Evolutionary conservation across 30 jellyfish, hydroid and myxozoan genomes (phyloP), one percentile per base, ranked within the genome.

Genomic region (Catostylus mosaicus): DNA sequence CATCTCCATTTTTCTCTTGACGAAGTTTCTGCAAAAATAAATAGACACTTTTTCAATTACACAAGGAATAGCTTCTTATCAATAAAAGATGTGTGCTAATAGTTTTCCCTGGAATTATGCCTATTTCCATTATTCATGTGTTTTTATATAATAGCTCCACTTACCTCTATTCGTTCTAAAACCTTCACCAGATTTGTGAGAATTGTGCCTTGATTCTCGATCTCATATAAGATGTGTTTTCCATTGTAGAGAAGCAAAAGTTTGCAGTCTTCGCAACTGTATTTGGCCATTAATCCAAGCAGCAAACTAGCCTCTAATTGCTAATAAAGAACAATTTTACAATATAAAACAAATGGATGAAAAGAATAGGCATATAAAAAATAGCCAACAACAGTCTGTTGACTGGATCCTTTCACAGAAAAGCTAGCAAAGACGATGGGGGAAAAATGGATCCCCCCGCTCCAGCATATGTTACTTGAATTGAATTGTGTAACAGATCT

Each of bases 201-300:
- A 40, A 93, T 85, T 18, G 89, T 73, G 20, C 80, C 94, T 30
- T 93, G 90, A 56, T 74, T 61, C n/a, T 75, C 84, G 56, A 88
- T 51, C 5, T 77, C 89, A 35, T 37, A 75, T 3, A 93, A 20
- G 30, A 66, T 57, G 50, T 61, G 73, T 36, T 57, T 50, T 26
- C 85, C 79, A 1, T 23, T 59, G 50, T 66, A 31, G 50, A 69
- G 60, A 36, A 91, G 82, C 68, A 87, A 34, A 40, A 93, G 67
- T 29, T 75, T 59, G 93, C 96, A 80, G 30, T 79, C 96, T 73
- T 93, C 98, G 34, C 97, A 93, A 68, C 92, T 78, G 88, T 81
- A 87, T 35, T 87, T 93, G 60, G 97, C 93, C 96, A 93, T 93
- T 69, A 93, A 38, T 59, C 96, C 97, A 48, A 93, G 75, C 61